These are phyloP conservation scores for Macrobrachium nipponense DNA, from an alignment of 1,140 invertebrate genomes.

Conservation along the genomic window DNA sequence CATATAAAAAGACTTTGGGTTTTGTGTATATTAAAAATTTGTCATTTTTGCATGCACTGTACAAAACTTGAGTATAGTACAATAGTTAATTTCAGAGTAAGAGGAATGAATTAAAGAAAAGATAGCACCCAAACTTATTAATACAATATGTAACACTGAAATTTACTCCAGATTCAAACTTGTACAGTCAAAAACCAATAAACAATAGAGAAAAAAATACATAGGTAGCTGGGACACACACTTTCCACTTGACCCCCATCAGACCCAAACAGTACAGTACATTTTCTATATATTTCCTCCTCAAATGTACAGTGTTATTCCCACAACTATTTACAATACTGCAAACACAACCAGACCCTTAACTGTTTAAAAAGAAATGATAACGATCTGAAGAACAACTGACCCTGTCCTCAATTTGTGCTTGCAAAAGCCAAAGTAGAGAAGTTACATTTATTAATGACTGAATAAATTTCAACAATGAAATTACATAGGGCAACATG, in stretches of 20 bases:
- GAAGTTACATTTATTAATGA: background rate
- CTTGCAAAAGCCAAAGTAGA: conserved; percentile 25
- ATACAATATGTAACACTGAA: conserved; percentile 45
- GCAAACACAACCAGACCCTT: conserved; percentile 41
- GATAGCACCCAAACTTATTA: conserved; percentile 43
- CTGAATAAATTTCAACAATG: background rate
- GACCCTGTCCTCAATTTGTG: conserved; percentile 42
- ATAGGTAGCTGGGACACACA: conserved; percentile 32
- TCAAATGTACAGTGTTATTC: conserved; percentile 42
- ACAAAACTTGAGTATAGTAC: no score
- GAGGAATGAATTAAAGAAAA: no score
- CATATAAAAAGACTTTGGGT: no score
- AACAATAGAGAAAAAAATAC: conserved; percentile 35
- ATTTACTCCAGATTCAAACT: conserved; percentile 43
- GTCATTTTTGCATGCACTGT: no score
- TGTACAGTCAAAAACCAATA: conserved; percentile 44
- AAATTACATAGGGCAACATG: no score
- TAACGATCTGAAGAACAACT: conserved; percentile 8
- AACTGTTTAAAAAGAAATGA: conserved; percentile 29
- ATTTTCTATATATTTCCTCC: conserved; percentile 33
- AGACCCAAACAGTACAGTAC: conserved; percentile 39
- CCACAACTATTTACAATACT: conserved; percentile 40
- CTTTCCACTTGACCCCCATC: conserved; percentile 23
- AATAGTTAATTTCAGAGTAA: no score
- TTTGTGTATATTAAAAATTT: no score